Evolutionary conservation across 2,113 vertebrate genomes (phyloP), one percentile per base, ranked within the genome.

Genomic region (Sisor rabdophorus): DNA sequence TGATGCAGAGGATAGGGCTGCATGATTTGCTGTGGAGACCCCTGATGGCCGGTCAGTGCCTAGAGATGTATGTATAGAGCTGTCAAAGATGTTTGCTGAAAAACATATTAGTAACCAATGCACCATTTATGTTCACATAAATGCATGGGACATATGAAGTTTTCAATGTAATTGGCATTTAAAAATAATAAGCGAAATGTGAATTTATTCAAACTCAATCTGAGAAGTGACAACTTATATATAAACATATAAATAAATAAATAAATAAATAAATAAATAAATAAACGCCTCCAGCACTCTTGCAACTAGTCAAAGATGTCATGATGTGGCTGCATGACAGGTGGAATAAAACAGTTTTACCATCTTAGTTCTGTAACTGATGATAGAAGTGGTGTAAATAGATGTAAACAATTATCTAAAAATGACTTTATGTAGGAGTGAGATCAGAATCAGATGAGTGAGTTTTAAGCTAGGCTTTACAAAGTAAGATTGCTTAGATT

Each of bases 171-270:
- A 65, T 26, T 40, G 48, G 50, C 60, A 54, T 54, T 64, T 22
- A 65, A 26, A 65, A 44, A 44, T 44, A 44, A 8, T n/a, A 9
- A 44, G n/a, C 0, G 2, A 26, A 63, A 67, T 16, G 32, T 28
- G 52, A 65, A 53, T 28, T 24, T 22, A 74, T 53, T 32, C 50
- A 53, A 75, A 24, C 20, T 10, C 22, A 19, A 71, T 71, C 16
- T 76, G 12, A 65, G 22, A 58, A 52, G 13, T 4, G 12, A 48
- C 4, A 8, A 56, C 22, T 19, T 28, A 28, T 20, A n/a, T 53
- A 28, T 63, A 16, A 52, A 22, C 72, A 63, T 50, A 11, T 76
- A 56, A 76, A 76, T 26, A 47, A 58, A 76, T 11, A 4, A 74
- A 9, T n/a, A n/a, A n/a, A n/a, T n/a, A n/a, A n/a, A n/a, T n/a